These are phyloP conservation scores for Bucorvus abyssinicus DNA, from an alignment of 2,797 vertebrate species.

Conservation along the genomic window DNA sequence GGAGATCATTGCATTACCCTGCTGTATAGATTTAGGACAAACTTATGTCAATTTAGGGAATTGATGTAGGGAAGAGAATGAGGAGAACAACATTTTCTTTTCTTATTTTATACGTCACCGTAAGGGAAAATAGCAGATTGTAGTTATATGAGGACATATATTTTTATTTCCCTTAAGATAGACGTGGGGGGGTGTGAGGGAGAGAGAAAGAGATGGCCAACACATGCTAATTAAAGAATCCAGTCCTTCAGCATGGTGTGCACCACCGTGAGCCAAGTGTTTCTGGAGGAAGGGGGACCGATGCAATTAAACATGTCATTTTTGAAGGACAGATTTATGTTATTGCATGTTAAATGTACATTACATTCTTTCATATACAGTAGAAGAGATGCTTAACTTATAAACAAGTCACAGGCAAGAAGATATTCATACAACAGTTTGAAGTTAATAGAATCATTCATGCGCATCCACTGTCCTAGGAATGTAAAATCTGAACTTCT, in stretches of 20 bases:
- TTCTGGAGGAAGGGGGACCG: background rate
- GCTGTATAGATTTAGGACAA: background rate
- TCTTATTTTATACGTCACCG: slow-evolving; percentile 52
- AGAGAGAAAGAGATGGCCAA: slow-evolving; percentile 36
- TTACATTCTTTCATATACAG: background rate
- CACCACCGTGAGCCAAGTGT: slow-evolving; percentile 34
- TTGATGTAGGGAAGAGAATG: background rate
- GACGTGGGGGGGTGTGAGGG: background rate
- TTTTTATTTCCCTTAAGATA: slow-evolving; percentile 68
- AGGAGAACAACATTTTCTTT: slow-evolving; percentile 36
- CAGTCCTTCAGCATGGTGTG: background rate
- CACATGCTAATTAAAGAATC: slow-evolving; percentile 58
- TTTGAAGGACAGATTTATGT: slow-evolving; percentile 46
- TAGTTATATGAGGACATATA: slow-evolving; percentile 69
- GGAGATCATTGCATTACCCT: background rate
- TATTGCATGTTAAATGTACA: background rate
- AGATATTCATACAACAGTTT: background rate
- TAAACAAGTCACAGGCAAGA: background rate
- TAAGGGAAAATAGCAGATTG: slow-evolving; percentile 63
- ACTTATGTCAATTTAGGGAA: background rate
- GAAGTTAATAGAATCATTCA: background rate
- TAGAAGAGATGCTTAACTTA: slow-evolving; percentile 21
- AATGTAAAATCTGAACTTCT: background rate
- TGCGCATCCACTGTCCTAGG: background rate
- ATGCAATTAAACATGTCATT: slow-evolving; percentile 44